phyloP scores from a whole-genome alignment of 1,140 invertebrate species.

The Glossosoma conforme region DNA sequence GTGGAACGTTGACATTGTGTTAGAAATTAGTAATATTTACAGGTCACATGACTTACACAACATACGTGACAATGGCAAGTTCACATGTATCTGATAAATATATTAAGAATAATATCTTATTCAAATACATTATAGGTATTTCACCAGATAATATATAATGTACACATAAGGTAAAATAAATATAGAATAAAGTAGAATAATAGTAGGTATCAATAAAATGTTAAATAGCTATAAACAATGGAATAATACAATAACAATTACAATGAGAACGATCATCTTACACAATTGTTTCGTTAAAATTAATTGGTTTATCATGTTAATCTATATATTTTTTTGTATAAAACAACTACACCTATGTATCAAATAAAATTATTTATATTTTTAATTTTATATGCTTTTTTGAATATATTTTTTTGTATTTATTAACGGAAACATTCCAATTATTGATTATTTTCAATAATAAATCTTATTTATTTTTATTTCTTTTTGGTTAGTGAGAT shows the following conservation, averaged over 20 bases:
- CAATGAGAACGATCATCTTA: slow-evolving; percentile 7
- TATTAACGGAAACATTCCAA: too few species aligned
- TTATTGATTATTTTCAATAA: too few species aligned
- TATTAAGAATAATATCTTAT: slow-evolving; percentile 10
- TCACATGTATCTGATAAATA: slow-evolving; percentile 17
- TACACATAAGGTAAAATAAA: slow-evolving; percentile 2
- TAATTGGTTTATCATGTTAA: background rate
- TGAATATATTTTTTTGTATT: too few species aligned
- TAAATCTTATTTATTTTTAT: too few species aligned
- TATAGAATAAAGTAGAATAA: slow-evolving; percentile 21
- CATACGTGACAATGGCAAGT: slow-evolving; percentile 5
- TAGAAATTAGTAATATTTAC: slow-evolving; percentile 5
- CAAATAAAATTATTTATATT: background rate
- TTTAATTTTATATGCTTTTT: background rate
- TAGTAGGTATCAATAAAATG: slow-evolving; percentile 19
- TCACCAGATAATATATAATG: slow-evolving; percentile 15
- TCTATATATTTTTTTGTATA: background rate
- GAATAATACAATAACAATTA: slow-evolving; percentile 4
- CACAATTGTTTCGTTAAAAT: slow-evolving; percentile 1
- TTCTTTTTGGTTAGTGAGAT: too few species aligned
- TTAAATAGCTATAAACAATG: slow-evolving; percentile 15
- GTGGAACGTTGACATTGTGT: background rate
- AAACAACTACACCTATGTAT: background rate
- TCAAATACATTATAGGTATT: slow-evolving; percentile 13
- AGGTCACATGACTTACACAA: slow-evolving; percentile 6